A percentile compares a stretch with the other conserved stretches of the same genome.
Conservation (phyloP, 2,888 invertebrate genomes). For the Schizaphis graminum region DNA sequence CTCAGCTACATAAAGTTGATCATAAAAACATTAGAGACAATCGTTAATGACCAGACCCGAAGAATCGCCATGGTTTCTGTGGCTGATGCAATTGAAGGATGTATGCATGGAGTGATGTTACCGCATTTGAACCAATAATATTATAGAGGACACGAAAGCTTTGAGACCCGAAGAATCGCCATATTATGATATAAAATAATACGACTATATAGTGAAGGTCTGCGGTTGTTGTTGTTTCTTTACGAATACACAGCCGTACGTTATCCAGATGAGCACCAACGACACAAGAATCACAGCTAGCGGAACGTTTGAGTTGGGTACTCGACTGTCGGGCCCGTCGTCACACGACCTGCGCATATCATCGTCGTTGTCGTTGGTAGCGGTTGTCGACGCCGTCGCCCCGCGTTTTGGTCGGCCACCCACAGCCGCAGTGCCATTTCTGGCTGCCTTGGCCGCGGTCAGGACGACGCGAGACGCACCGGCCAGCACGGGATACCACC, state of each 20-base stretch:
- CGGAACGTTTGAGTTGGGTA: conserved; percentile 18
- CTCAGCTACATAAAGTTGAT: background rate
- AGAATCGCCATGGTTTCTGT: background rate
- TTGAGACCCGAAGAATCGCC: too few relatives aligned
- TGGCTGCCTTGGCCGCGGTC: background rate
- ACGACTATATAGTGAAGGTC: too few relatives aligned
- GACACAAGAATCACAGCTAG: background rate
- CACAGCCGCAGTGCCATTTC: too few relatives aligned
- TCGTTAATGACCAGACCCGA: background rate
- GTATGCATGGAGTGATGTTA: too few relatives aligned
- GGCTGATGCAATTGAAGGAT: too few relatives aligned
- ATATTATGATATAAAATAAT: too few relatives aligned
- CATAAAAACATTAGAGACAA: background rate
- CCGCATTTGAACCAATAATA: too few relatives aligned
- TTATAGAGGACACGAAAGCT: too few relatives aligned
- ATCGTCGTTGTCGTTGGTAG: background rate
- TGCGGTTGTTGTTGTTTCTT: too few relatives aligned
- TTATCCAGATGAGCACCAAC: background rate
- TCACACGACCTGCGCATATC: background rate
- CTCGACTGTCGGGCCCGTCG: background rate
- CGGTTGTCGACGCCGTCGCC: background rate
- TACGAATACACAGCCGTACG: too few relatives aligned
- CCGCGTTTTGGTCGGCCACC: background rate
- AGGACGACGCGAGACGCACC: conserved; percentile 14
- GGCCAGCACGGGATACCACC: conserved; percentile 47